Percentiles rank a stretch among this genome's conserved stretches.
phyloP scores from a whole-genome alignment of 2,797 vertebrate genomes.

The Atherinosoma microstoma region DNA sequence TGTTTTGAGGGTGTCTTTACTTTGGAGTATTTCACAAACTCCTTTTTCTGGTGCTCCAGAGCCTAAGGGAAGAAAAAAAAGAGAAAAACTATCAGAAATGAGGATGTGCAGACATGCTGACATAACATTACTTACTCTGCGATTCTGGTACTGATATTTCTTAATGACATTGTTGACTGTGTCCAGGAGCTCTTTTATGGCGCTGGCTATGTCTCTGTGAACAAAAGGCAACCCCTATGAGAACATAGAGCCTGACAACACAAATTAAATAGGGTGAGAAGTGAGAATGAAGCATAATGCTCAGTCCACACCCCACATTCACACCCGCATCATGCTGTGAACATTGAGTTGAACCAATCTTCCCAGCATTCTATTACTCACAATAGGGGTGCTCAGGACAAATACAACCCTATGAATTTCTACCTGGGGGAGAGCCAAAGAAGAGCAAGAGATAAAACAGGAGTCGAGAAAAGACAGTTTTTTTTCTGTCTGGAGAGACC shows the following conservation, averaged over 20 bases:
- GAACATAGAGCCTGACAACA: not conserved
- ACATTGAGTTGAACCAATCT: not conserved
- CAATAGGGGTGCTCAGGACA: not conserved
- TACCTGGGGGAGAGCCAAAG: not conserved
- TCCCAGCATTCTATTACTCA: not conserved
- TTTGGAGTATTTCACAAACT: slow-evolving; percentile 99
- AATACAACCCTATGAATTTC: not conserved
- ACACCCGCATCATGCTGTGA: not conserved
- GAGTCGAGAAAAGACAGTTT: too few relatives aligned
- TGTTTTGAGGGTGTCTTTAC: slow-evolving; percentile 98
- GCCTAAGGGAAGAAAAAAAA: slow-evolving; percentile 78
- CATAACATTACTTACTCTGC: slow-evolving; percentile 88
- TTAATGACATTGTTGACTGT: slow-evolving; percentile 99
- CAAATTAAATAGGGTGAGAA: not conserved
- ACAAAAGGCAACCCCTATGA: slow-evolving; percentile 4
- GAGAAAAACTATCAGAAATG: not conserved
- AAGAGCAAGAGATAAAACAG: too few relatives aligned
- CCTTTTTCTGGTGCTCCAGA: slow-evolving; percentile 98
- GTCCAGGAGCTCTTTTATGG: slow-evolving; percentile 99
- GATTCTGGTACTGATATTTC: slow-evolving; percentile 99
- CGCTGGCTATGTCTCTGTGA: slow-evolving; percentile 97
- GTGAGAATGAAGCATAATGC: not conserved
- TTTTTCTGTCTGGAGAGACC: too few relatives aligned
- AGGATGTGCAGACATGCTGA: not conserved
- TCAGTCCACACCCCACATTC: not conserved